Percentiles rank a stretch among this genome's conserved stretches.
Conservation (phyloP, 2,113 vertebrate species). For the Campylorhamphus procurvoides region DNA sequence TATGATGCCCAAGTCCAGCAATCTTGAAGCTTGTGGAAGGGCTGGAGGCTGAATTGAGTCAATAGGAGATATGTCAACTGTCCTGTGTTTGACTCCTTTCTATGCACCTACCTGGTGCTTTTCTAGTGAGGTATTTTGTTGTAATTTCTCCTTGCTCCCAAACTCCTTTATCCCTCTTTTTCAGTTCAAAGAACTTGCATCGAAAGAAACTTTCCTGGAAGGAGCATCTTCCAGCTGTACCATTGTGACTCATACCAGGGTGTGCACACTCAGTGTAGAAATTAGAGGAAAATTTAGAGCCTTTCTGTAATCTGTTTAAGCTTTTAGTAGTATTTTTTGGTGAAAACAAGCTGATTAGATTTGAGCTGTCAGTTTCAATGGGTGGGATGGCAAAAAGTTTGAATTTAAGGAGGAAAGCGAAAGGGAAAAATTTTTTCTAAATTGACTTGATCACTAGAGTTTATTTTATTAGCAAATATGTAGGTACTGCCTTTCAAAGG, state of each 20-base stretch:
- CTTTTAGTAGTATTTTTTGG: neutral
- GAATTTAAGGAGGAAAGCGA: neutral
- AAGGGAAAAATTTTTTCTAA: neutral
- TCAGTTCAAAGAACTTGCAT: accelerated
- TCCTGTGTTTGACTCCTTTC: neutral
- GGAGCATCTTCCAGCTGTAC: neutral
- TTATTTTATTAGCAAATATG: neutral
- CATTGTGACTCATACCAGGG: accelerated
- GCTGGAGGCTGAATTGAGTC: neutral
- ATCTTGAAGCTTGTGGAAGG: neutral
- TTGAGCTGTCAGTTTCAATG: neutral
- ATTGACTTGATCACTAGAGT: neutral
- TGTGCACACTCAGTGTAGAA: accelerated
- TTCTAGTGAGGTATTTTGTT: neutral
- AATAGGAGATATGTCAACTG: neutral
- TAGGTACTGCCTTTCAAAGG: neutral
- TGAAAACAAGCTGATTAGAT: neutral
- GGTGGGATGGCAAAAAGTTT: neutral
- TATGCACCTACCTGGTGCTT: neutral
- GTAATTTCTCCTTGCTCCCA: neutral
- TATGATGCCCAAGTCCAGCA: neutral
- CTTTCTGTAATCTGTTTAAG: neutral
- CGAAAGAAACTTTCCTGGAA: neutral
- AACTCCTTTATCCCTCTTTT: neutral
- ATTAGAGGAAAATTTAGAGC: neutral